phyloP scores from a whole-genome alignment of 2,888 invertebrate species.

The Leptarthrus brevirostris region DNA sequence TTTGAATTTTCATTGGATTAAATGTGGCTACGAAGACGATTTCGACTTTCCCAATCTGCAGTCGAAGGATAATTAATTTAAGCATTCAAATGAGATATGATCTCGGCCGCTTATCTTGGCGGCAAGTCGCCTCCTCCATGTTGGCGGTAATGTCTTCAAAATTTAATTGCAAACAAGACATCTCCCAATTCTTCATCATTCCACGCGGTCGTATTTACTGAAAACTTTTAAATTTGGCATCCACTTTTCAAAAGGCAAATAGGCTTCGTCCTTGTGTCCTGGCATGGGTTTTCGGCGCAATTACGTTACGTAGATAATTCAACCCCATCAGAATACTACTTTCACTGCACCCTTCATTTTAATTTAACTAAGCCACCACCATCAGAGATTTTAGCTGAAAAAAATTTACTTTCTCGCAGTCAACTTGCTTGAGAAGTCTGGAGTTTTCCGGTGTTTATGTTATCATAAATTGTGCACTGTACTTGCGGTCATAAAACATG shows the following conservation, averaged over 20 bases:
- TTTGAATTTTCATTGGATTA: slow-evolving; percentile 47
- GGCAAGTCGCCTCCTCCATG: not conserved
- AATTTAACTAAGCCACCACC: slow-evolving; percentile 13
- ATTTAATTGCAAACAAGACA: slow-evolving; percentile 39
- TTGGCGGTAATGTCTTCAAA: not conserved
- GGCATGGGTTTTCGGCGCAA: no score
- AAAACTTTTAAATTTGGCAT: no score
- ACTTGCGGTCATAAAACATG: slow-evolving; percentile 11
- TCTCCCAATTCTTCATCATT: slow-evolving; percentile 16
- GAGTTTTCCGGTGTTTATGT: slow-evolving; percentile 26
- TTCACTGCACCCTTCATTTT: slow-evolving; percentile 9
- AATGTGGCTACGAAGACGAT: slow-evolving; percentile 18
- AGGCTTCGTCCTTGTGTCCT: no score
- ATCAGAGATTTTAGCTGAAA: not conserved
- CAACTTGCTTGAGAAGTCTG: slow-evolving; percentile 19
- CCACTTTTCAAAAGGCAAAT: no score
- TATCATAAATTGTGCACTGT: slow-evolving; percentile 20
- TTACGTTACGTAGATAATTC: no score
- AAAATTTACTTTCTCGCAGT: slow-evolving; percentile 14
- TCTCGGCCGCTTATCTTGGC: slow-evolving; percentile 11
- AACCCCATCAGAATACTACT: no score
- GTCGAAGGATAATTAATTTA: slow-evolving; percentile 50
- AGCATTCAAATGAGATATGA: slow-evolving; percentile 51
- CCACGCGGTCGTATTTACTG: not conserved
- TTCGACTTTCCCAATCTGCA: slow-evolving; percentile 24